Evolutionary conservation across 2,797 vertebrate species (phyloP), one percentile per base, ranked within the genome.

Genomic region (Pseudomugil gertrudae): DNA sequence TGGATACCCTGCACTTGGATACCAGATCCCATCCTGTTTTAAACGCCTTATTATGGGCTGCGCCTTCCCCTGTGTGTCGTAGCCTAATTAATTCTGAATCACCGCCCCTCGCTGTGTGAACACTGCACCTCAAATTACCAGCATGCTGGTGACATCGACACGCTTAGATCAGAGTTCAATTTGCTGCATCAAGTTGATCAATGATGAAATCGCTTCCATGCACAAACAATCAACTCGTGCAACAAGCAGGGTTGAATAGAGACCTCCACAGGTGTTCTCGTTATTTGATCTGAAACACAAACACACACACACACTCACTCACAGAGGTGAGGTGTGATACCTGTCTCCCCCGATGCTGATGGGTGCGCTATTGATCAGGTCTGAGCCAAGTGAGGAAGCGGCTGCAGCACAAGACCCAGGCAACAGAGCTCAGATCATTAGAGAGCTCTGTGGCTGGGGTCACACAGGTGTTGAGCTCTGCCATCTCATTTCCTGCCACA

Each of bases 1-100:
- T 93, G 92, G 92, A 92, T 92, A 93, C 92, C 83, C 83, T 84
- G 88, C 89, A 84, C 89, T 90, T 92, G 88, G 90, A 91, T 90
- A 92, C 91, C 81, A 87, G 84, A 88, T 87, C 83, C 78, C 86
- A 88, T 90, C 84, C 81, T 82, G 82, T 78, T 89, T 90, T 89
- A 90, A 91, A 88, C 80, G 87, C 90, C 84, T 87, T 89, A 91
- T 92, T 89, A 90, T 85, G 85, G 91, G 86, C 81, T 89, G 84
- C 45, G 74, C 78, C 76, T 76, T 76, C 85, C 86, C 81, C 59
- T 6, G 86, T 75, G 84, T 74, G 80, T 84, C 66, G 30, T 73
- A 84, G 87, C 83, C 90, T 90, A 89, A 90, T 91, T 91, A 88
- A 87, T 87, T 88, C 79, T 48, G 74, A 87, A 87, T 90, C 79